Percentiles rank a stretch among this genome's conserved stretches.
These are phyloP conservation scores for Lepidothrix coronata DNA, from an alignment of 2,113 vertebrate genomes.

Conservation along the genomic window DNA sequence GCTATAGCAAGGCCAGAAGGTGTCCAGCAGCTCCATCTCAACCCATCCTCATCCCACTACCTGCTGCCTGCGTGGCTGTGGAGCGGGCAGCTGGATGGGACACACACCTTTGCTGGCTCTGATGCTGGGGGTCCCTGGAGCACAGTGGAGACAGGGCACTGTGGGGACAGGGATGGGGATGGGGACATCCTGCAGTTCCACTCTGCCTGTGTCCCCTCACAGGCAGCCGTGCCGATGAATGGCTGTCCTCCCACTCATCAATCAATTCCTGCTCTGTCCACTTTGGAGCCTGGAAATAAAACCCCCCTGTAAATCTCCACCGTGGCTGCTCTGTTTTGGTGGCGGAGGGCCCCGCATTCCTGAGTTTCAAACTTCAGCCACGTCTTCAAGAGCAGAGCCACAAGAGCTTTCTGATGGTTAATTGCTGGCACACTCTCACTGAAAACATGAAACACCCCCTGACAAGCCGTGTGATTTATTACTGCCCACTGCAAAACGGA, in stretches of 20 bases:
- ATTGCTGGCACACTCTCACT: slow-evolving; percentile 89
- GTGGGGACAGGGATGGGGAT: neutral
- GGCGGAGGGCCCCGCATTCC: slow-evolving; percentile 36
- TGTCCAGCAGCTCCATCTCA: neutral
- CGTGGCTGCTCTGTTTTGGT: slow-evolving; percentile 18
- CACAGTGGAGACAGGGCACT: neutral
- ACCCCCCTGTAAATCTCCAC: slow-evolving; percentile 20
- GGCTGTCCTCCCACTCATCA: slow-evolving; percentile 37
- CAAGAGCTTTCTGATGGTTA: slow-evolving; percentile 85
- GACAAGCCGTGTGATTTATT: slow-evolving; percentile 96
- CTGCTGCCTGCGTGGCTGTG: fast-evolving
- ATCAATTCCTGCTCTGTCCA: slow-evolving; percentile 45
- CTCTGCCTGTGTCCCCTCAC: neutral
- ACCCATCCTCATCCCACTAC: fast-evolving
- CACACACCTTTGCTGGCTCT: fast-evolving
- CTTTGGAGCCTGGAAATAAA: slow-evolving; percentile 33
- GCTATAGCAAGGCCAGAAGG: neutral
- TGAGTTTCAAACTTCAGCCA: slow-evolving; percentile 29
- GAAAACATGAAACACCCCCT: slow-evolving; percentile 86
- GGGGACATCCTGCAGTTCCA: neutral
- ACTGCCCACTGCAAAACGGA: slow-evolving; percentile 90
- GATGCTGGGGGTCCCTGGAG: fast-evolving
- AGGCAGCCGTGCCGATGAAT: neutral
- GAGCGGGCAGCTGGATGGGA: no score
- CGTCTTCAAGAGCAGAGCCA: slow-evolving; percentile 68